Base-by-base conservation (phyloP, 2,888 invertebrate species). In the Sisyra nigra region DNA sequence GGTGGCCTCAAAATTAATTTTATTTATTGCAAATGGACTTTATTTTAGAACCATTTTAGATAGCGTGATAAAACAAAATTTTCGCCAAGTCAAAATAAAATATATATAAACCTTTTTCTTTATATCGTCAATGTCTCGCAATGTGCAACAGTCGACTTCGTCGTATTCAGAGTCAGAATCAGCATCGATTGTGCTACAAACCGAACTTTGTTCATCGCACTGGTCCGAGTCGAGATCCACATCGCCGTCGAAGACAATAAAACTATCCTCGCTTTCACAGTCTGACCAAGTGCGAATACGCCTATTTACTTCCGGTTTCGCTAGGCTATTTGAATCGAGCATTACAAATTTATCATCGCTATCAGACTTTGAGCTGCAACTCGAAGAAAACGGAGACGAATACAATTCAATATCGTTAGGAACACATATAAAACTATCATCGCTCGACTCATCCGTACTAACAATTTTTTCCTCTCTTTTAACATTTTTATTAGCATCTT, bases 341-440 rank as follows among this genome's bases (percentile, higher is more conserved):
- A 72, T 58, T 1, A 73, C 69, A 49, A 72, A 72, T 0, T 71
- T 71, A 53, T 74, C 73, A 51, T 73, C 74, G 0, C 71, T 72
- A 11, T 69, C 71, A 40, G 70, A 70, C 41, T 70, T 70, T 0
- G 70, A 71, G 2, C 61, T 40, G n/a, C n/a, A n/a, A 36, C 15
- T 36, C 11, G 4, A 11, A 32, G n/a, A 14, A 15, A 14, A 14
- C 15, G 13, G 34, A 3, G n/a, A 3, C 8, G 7, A n/a, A 2
- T 18, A 18, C 17, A 19, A n/a, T 17, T 10, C 14, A 41, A 11
- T 17, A 2, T 13, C 8, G 34, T 32, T 13, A 3, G 30, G 30
- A 14, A 38, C n/a, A 10, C 24, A n/a, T n/a, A 43, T 33, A 37
- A 38, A 32, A 43, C 37, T 30, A 17, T 42, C 42, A 10, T 42